phyloP scores from a whole-genome alignment of 1,140 invertebrate species.

The Battus philenor region DNA sequence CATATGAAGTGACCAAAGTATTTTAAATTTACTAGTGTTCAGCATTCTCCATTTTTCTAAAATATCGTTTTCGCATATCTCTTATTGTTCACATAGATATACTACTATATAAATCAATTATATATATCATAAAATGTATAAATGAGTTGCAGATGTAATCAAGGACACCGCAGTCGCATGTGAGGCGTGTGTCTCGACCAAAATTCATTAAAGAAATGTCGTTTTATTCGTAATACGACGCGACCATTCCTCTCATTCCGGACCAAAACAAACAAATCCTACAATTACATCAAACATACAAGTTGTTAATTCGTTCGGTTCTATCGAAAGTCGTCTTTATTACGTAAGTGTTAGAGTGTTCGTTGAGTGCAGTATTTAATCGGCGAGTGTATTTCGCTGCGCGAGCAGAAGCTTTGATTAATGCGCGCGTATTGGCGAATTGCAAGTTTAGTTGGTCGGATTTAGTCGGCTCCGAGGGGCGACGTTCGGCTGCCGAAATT shows the following conservation, averaged over 20 bases:
- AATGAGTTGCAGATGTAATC: no score
- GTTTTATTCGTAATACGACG: conserved; percentile 60
- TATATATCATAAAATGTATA: no score
- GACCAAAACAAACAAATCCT: conserved; percentile 72
- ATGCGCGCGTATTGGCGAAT: conserved; percentile 21
- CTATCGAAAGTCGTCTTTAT: conserved; percentile 37
- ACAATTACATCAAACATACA: conserved; percentile 55
- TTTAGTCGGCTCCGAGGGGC: conserved; percentile 25
- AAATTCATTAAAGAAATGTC: conserved; percentile 68
- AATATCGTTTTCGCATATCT: no score
- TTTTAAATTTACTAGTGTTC: no score
- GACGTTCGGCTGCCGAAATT: conserved; percentile 58
- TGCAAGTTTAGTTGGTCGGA: conserved; percentile 25
- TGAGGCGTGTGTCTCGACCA: conserved; percentile 51
- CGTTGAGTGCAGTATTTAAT: conserved; percentile 22
- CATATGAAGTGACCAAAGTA: no score
- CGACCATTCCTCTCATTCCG: conserved; percentile 64
- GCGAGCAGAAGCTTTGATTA: conserved; percentile 27
- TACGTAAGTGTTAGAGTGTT: conserved; percentile 28
- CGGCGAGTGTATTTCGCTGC: conserved; percentile 35
- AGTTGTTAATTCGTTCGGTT: conserved; percentile 12
- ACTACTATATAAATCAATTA: no score
- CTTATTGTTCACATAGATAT: no score
- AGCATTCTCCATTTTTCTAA: no score
- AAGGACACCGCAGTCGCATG: conserved; percentile 33